Conservation (phyloP, 2,113 vertebrate species). For the Rhinolophus ferrumequinum region DNA sequence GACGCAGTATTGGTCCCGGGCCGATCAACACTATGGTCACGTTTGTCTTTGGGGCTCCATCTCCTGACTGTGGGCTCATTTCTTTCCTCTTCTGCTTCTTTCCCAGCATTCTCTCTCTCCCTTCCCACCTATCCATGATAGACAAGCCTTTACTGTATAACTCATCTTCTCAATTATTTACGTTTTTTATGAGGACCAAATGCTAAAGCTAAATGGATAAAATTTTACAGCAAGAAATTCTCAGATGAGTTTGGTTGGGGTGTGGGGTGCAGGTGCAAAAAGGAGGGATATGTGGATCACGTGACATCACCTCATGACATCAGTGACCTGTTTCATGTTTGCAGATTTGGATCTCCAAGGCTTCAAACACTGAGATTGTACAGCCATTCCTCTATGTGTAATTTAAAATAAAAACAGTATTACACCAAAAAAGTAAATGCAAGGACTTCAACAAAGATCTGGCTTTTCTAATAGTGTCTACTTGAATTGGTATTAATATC, state of each 20-base stretch:
- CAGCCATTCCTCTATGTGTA: neutral
- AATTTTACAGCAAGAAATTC: neutral
- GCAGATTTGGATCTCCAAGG: neutral
- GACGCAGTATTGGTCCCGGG: neutral
- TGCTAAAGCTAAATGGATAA: neutral
- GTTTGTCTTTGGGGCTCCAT: neutral
- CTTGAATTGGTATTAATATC: constrained; percentile 14
- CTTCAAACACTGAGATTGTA: neutral
- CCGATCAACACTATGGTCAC: neutral
- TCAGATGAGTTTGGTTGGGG: neutral
- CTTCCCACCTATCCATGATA: neutral
- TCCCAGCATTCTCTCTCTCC: neutral
- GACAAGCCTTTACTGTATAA: neutral
- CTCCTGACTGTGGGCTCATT: neutral
- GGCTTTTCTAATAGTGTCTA: neutral
- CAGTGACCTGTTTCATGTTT: neutral
- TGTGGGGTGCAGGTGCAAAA: accelerated
- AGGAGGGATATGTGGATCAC: neutral
- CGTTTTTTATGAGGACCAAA: neutral
- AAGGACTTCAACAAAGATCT: neutral
- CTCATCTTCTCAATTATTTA: neutral
- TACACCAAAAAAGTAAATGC: neutral
- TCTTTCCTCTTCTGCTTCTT: neutral
- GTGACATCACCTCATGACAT: neutral
- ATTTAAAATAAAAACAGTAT: neutral